Evolutionary conservation across 37 sponge, comb jelly and placozoan species (phyloP).

Genomic region (Halichondria panicea): DNA sequence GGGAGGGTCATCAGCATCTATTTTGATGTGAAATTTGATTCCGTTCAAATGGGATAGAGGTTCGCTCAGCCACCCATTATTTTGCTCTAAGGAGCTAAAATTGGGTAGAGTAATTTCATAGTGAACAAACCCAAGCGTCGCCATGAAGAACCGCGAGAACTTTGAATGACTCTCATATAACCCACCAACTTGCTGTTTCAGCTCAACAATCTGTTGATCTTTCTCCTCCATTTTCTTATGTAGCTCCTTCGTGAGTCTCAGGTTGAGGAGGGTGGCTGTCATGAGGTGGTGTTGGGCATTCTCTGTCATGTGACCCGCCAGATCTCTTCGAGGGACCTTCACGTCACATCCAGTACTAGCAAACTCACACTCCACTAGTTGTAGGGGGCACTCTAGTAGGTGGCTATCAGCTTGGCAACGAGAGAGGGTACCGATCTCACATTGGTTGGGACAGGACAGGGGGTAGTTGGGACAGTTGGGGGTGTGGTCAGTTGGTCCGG

Average conservation of each 20-base stretch:
- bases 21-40: too few species aligned
- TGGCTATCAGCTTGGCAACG: constrained; percentile 22
- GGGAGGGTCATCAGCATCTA: too few species aligned
- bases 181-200: too few species aligned
- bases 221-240: too few species aligned
- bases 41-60: too few species aligned
- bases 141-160: too few species aligned
- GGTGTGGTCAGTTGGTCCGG: constrained; percentile 3
- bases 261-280: neutral
- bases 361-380: constrained; percentile 36
- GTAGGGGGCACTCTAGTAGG: constrained; percentile 21
- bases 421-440: constrained; percentile 3
- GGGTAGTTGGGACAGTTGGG: constrained; percentile 15
- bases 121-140: too few species aligned
- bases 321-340: constrained; percentile 12
- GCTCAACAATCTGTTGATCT: too few species aligned
- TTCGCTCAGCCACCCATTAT: too few species aligned
- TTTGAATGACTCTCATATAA: too few species aligned
- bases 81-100: too few species aligned
- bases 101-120: too few species aligned
- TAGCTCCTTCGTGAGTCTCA: constrained; percentile 9
- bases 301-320: constrained; percentile 17
- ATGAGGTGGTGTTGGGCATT: constrained; percentile 6
- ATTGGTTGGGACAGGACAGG: constrained; percentile 26
- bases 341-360: constrained; percentile 20